Evolutionary conservation across 2,888 invertebrate species (phyloP).

Genomic region (Clitarchus hookeri): DNA sequence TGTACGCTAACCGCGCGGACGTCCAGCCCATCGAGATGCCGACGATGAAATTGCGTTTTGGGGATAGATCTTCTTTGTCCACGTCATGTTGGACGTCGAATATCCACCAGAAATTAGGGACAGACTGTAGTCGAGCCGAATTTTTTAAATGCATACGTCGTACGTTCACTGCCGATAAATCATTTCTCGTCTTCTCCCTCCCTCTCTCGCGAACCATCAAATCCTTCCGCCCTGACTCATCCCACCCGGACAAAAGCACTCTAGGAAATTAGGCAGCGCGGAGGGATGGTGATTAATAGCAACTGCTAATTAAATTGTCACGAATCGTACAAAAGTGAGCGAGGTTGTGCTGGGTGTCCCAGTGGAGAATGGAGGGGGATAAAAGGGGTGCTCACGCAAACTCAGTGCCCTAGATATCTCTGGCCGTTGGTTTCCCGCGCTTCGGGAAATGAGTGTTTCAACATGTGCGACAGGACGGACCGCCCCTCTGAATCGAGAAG

Average conservation of each 20-base stretch:
- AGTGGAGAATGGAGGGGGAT: neutral
- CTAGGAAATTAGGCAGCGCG: constrained; percentile 21
- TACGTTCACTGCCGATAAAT: neutral
- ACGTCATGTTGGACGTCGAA: too few species aligned
- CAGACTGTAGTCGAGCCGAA: too few species aligned
- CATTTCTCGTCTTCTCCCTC: neutral
- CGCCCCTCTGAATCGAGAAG: neutral
- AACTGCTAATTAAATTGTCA: constrained; percentile 25
- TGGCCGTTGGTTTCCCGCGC: neutral
- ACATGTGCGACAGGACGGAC: neutral
- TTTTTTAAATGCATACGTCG: neutral
- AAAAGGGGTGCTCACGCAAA: neutral
- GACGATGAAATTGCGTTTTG: too few species aligned
- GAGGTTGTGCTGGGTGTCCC: neutral
- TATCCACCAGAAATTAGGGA: too few species aligned
- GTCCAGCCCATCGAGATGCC: too few species aligned
- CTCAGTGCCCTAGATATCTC: neutral
- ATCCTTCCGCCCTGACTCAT: neutral
- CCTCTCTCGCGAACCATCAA: neutral
- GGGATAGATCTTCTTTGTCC: too few species aligned
- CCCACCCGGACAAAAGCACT: constrained; percentile 17
- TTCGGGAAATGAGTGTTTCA: neutral
- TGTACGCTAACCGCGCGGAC: too few species aligned
- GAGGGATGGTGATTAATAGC: constrained; percentile 18
- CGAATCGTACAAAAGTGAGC: neutral